Evolutionary conservation across 2,797 vertebrate genomes (phyloP).

Genomic region (Brotula barbata): DNA sequence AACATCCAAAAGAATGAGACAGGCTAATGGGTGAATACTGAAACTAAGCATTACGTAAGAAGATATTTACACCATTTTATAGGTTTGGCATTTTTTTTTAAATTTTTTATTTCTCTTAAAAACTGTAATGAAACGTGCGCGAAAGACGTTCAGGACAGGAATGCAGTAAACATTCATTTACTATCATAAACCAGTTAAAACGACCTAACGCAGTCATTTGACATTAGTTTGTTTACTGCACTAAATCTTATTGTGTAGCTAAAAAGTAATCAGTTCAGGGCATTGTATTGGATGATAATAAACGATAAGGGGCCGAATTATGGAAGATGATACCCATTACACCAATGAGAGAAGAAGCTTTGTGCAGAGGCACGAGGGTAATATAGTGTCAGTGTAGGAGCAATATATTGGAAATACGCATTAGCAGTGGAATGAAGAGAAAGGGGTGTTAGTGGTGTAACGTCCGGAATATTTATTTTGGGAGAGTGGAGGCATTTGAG

Average conservation of each 20-base stretch:
- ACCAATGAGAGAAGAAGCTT: conserved; percentile 23
- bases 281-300: conserved; percentile 57
- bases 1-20: too few relatives aligned
- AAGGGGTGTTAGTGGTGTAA: conserved; percentile 15
- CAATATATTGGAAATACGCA: conserved; percentile 14
- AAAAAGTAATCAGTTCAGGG: conserved; percentile 49
- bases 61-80: too few relatives aligned
- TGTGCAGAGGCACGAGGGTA: conserved; percentile 9
- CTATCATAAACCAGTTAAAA: conserved; percentile 48
- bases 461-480: conserved; percentile 13
- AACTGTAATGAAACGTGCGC: neutral
- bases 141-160: conserved; percentile 16
- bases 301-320: conserved; percentile 54
- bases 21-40: too few relatives aligned
- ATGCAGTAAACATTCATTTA: conserved; percentile 42
- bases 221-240: conserved; percentile 40
- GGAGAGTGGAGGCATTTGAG: neutral
- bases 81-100: too few relatives aligned
- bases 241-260: conserved; percentile 49
- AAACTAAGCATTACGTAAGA: too few relatives aligned
- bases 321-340: conserved; percentile 32
- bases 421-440: conserved; percentile 13
- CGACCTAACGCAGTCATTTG: conserved; percentile 33
- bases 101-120: too few relatives aligned
- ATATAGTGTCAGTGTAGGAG: conserved; percentile 13